phyloP scores from a whole-genome alignment of 2,888 invertebrate genomes.

The Spilarctia lutea region DNA sequence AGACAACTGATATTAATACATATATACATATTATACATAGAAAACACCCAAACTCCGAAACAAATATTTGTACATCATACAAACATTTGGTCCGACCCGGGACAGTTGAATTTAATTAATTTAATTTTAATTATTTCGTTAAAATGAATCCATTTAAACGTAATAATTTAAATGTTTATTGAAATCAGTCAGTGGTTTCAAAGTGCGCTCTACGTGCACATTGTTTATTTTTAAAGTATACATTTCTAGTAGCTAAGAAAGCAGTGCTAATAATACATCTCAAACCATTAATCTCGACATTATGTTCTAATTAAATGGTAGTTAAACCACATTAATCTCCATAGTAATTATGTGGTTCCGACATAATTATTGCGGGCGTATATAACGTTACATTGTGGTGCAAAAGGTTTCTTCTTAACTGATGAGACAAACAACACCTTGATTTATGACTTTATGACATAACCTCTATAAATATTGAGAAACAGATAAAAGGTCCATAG shows the following conservation, averaged over 20 bases:
- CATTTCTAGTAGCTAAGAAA: background rate
- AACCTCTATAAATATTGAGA: constrained; percentile 40
- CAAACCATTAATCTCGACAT: constrained; percentile 35
- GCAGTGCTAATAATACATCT: constrained; percentile 6
- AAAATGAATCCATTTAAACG: no score
- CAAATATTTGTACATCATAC: no score
- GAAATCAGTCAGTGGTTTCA: no score
- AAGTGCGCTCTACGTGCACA: no score
- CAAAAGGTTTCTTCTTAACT: constrained; percentile 34
- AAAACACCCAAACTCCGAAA: no score
- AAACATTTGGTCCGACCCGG: no score
- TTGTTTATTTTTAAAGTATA: background rate
- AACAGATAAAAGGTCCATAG: constrained; percentile 18
- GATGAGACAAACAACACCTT: constrained; percentile 37
- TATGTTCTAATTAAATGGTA: constrained; percentile 46
- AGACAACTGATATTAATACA: no score
- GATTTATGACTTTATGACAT: constrained; percentile 30
- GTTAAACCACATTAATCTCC: constrained; percentile 30
- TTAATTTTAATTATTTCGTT: no score
- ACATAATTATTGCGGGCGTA: constrained; percentile 28
- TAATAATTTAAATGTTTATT: no score
- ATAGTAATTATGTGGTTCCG: constrained; percentile 38
- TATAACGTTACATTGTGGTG: constrained; percentile 24
- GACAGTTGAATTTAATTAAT: no score
- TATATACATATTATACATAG: no score